Evolutionary conservation across 53 echinoderm and acorn worm genomes (phyloP).

Genomic region (Henricia sp.): DNA sequence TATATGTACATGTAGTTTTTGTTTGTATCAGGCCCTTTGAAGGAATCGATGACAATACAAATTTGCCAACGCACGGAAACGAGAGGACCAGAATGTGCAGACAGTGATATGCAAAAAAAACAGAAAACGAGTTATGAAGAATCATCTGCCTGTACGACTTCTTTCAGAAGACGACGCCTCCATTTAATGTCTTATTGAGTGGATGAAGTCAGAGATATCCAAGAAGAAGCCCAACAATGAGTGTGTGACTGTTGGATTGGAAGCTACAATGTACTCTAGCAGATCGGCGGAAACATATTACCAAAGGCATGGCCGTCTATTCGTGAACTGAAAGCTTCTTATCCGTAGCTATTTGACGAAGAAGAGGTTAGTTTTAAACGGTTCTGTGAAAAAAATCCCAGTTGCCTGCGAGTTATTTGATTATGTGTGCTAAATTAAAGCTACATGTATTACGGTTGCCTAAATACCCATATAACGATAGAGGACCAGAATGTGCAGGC

Average conservation of each 20-base stretch:
- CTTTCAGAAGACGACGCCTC: conserved; percentile 51
- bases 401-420: no score
- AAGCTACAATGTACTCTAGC: conserved; percentile 20
- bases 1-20: no score
- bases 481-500: no score
- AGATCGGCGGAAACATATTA: conserved; percentile 22
- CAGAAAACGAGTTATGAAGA: conserved; percentile 44
- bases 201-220: conserved; percentile 25
- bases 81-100: no score
- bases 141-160: conserved; percentile 29
- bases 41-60: no score
- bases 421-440: no score
- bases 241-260: conserved; percentile 19
- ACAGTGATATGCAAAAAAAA: no score
- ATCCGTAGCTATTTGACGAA: conserved; percentile 60
- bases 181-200: conserved; percentile 8
- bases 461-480: no score
- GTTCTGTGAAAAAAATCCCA: neutral
- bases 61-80: no score
- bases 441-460: no score
- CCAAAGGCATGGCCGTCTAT: conserved; percentile 12
- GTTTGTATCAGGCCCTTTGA: no score
- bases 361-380: conserved; percentile 53
- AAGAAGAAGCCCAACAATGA: conserved; percentile 59
- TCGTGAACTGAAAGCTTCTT: conserved; percentile 6